These are phyloP conservation scores for Meiosimyza platycephala DNA, from an alignment of 2,888 invertebrate genomes.

Conservation along the genomic window DNA sequence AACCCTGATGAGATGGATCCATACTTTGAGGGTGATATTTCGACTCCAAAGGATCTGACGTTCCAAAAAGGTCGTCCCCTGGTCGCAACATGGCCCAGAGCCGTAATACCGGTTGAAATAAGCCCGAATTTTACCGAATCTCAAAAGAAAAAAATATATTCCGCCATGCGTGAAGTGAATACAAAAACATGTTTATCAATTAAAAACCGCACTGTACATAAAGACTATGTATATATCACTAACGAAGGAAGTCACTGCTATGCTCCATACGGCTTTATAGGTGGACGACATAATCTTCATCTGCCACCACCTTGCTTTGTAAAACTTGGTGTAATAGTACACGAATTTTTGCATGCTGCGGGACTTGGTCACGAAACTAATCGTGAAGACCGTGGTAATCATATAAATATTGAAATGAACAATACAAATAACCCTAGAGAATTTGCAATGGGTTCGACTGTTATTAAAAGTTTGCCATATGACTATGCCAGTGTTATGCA, in stretches of 20 bases:
- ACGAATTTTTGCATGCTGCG: conserved; percentile 82
- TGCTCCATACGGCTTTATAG: conserved; percentile 78
- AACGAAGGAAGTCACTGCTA: conserved; percentile 78
- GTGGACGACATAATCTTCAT: conserved; percentile 74
- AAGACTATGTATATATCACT: conserved; percentile 77
- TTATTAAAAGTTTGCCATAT: too few species aligned
- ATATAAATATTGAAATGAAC: conserved; percentile 63
- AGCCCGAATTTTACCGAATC: conserved; percentile 70
- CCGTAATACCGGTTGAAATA: conserved; percentile 74
- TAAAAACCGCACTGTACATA: conserved; percentile 72
- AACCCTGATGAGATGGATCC: conserved; percentile 85
- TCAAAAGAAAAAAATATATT: too few species aligned
- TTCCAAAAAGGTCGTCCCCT: too few species aligned
- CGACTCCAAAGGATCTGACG: conserved; percentile 68
- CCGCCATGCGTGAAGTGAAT: too few species aligned
- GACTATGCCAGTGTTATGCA: too few species aligned
- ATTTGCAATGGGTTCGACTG: too few species aligned
- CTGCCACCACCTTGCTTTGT: conserved; percentile 77
- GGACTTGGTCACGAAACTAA: conserved; percentile 88
- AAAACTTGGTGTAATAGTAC: conserved; percentile 78
- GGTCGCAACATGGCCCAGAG: conserved; percentile 71
- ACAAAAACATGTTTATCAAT: conserved; percentile 76
- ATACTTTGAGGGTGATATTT: conserved; percentile 83
- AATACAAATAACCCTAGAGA: too few species aligned
- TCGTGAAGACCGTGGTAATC: conserved; percentile 78